Evolutionary conservation across 2,113 vertebrate species (phyloP), one percentile per base, ranked within the genome.

Genomic region (Muntiacus muntjak): DNA sequence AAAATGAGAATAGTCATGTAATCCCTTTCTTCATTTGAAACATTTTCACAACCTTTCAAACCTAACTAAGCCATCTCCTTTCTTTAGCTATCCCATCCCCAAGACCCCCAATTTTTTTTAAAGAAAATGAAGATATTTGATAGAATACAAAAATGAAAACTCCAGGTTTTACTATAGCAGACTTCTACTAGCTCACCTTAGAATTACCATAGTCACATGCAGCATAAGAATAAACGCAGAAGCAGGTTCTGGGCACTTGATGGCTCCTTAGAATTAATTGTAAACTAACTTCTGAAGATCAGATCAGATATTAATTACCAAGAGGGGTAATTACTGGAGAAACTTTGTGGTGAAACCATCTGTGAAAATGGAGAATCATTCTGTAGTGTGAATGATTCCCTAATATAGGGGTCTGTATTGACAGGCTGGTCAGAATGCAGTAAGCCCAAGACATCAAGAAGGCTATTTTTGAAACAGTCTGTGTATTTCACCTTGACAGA

Each of bases 61-160:
- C n/a, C 89, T 97, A 83, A 74, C 87, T 87, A 97, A 81, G 50
- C 30, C 86, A 36, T 36, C 33, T 91, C 28, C 12, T 93, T 91
- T 55, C n/a, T 71, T 89, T 93, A 94, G 33, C 19, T 1, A 78
- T 89, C 28, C 43, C 13, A 83, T 5, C 1, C 15, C 55, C 26
- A 87, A 55, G 81, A 55, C 4, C 2, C 2, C 17, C 1, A 43
- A 17, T 12, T 84, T 85, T 88, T 95, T 83, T 54, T 1, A 33
- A 58, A 82, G 26, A 47, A 64, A 95, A 43, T 17, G 23, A 78
- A 40, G 33, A 57, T 47, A 79, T 60, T 91, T 60, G 91, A 82
- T 64, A 92, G n/a, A 92, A 92, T 60, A 54, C 10, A 95, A n/a
- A 40, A 82, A 58, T 58, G 30, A 55, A 84, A 91, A 74, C 28